Percentiles rank a stretch among this genome's conserved stretches.
phyloP scores from a whole-genome alignment of 2,113 vertebrate genomes.

The Tupaia chinensis region DNA sequence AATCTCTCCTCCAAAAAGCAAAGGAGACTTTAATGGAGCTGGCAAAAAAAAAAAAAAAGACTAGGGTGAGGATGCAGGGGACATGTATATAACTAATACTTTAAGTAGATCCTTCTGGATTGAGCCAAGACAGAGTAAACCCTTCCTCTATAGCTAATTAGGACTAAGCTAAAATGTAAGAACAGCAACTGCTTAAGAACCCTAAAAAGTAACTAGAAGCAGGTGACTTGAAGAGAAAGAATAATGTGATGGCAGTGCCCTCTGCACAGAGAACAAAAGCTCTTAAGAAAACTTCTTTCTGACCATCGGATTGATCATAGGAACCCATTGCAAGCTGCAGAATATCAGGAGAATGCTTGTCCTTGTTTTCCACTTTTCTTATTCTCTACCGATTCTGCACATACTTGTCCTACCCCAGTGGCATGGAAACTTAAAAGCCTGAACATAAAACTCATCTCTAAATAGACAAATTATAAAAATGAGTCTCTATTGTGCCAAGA shows the following conservation, averaged over 20 bases:
- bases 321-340: not conserved
- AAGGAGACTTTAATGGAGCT: not conserved
- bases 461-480: not conserved
- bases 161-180: constrained; percentile 11
- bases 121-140: not conserved
- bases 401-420: not conserved
- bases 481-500: not conserved
- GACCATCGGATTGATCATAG: too few species aligned
- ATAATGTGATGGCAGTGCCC: not conserved
- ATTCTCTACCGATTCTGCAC: not conserved
- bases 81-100: not conserved
- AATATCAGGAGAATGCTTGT: not conserved
- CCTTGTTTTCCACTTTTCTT: not conserved
- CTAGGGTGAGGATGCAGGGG: too few species aligned
- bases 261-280: not conserved
- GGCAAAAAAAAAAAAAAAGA: not conserved
- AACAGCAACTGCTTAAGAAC: not conserved
- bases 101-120: not conserved
- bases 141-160: not conserved
- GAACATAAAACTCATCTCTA: not conserved
- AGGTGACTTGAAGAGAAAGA: not conserved
- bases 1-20: not conserved
- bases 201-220: not conserved
- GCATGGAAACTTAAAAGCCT: not conserved
- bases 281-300: not conserved